Evolutionary conservation across 2,797 vertebrate species (phyloP), one percentile per base, ranked within the genome.

Genomic region (Onychomys leucogaster): DNA sequence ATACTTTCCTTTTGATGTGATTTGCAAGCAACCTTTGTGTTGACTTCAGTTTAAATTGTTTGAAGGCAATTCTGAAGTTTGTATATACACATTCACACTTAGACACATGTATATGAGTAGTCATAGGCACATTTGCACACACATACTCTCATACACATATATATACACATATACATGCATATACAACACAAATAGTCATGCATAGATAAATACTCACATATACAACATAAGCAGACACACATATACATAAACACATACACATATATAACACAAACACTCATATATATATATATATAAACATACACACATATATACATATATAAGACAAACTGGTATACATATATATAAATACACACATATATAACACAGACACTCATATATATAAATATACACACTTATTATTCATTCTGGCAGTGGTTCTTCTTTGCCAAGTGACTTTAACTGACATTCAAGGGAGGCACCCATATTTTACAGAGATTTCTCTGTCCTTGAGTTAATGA

Each of bases 401-500:
- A 43, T 76, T 63, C 52, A 90, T 37, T 82, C 12, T 25, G 49
- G 25, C 1, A 37, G 32, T 2, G 65, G 94, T 61, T 12, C 2
- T 57, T 95, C 73, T 88, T 90, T 90, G 57, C 19, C 57, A 19
- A 61, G 17, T 76, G 25, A 92, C 29, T 57, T 57, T 34, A 34
- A 75, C 32, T 63, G 61, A 57, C 14, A 25, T 80, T 94, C 6
- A 94, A 34, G 57, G n/a, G 59, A 87, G 23, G 12, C 21, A 29
- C n/a, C 86, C 49, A 71, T 32, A 90, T 49, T 78, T 57, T 78
- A 84, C 37, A 37, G n/a, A 34, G 17, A 4, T 63, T 16, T 65
- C 37, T 80, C 34, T 71, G 57, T 65, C 78, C 29, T 43, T 73
- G 91, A 96, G 49, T 95, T 78, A 86, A 65, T 37, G 59, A 85